Percentiles rank a stretch among this genome's conserved stretches.
Evolutionary conservation across 2,797 vertebrate species (phyloP).

Genomic region (Nasua narica): DNA sequence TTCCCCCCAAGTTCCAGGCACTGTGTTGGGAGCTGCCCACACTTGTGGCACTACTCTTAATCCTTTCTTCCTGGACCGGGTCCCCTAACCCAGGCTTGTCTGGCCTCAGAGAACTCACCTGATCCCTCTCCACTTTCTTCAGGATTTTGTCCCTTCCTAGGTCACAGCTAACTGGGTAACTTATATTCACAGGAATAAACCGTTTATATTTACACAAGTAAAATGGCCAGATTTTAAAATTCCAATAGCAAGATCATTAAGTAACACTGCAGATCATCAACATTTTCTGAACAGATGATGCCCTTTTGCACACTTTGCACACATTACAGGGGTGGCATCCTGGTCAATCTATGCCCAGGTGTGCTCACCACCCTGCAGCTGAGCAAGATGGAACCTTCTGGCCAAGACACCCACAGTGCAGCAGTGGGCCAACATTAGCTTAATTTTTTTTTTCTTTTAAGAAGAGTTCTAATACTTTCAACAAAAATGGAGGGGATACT

Average conservation of each 20-base stretch:
- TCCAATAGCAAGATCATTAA: neutral
- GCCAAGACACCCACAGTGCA: neutral
- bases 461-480: neutral
- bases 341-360: neutral
- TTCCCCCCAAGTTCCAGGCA: neutral
- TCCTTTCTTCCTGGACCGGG: neutral
- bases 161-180: neutral
- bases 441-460: neutral
- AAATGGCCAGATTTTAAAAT: neutral
- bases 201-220: neutral
- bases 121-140: neutral
- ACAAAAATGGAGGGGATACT: neutral
- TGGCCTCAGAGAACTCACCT: neutral
- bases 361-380: neutral
- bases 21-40: neutral
- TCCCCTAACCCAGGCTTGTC: neutral
- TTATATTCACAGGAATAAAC: neutral
- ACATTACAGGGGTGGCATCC: neutral
- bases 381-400: neutral
- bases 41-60: too few species aligned
- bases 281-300: neutral
- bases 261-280: neutral
- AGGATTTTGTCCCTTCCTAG: neutral
- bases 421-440: neutral
- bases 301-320: neutral